Evolutionary conservation across 2,888 invertebrate genomes (phyloP).

Genomic region (Stenodera caucasica): DNA sequence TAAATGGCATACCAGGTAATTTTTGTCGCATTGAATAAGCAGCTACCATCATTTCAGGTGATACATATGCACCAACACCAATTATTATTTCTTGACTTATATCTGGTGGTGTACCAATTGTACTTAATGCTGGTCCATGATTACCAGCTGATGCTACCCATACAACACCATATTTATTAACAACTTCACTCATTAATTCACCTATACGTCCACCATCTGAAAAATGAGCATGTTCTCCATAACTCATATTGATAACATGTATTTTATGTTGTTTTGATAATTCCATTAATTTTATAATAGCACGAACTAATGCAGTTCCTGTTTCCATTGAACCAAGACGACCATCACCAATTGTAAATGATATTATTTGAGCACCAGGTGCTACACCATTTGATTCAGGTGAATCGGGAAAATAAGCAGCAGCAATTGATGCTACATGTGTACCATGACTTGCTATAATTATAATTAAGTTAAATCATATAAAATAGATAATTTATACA

Average conservation of each 20-base stretch:
- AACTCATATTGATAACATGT: slow-evolving; percentile 97
- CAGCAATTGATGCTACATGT: slow-evolving; percentile 95
- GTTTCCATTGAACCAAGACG: slow-evolving; percentile 96
- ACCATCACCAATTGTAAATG: slow-evolving; percentile 91
- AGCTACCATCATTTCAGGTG: slow-evolving; percentile 96
- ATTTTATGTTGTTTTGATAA: slow-evolving; percentile 61
- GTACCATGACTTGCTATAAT: slow-evolving; percentile 89
- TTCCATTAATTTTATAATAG: slow-evolving; percentile 87
- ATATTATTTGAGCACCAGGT: slow-evolving; percentile 93
- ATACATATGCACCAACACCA: slow-evolving; percentile 95
- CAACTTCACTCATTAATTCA: slow-evolving; percentile 81
- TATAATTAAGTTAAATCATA: neutral
- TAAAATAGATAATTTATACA: slow-evolving; percentile 17
- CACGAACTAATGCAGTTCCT: slow-evolving; percentile 87
- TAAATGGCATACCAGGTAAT: slow-evolving; percentile 80
- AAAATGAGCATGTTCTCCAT: slow-evolving; percentile 95
- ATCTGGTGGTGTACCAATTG: slow-evolving; percentile 87
- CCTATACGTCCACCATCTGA: slow-evolving; percentile 85
- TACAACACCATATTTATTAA: slow-evolving; percentile 87
- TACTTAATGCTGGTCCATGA: slow-evolving; percentile 90
- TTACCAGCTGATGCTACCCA: slow-evolving; percentile 97
- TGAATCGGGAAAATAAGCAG: slow-evolving; percentile 83
- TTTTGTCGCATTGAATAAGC: slow-evolving; percentile 89
- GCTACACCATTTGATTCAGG: slow-evolving; percentile 93
- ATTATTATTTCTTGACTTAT: slow-evolving; percentile 82